phyloP scores from a whole-genome alignment of 2,797 vertebrate species.

The Rachycentron canadum region DNA sequence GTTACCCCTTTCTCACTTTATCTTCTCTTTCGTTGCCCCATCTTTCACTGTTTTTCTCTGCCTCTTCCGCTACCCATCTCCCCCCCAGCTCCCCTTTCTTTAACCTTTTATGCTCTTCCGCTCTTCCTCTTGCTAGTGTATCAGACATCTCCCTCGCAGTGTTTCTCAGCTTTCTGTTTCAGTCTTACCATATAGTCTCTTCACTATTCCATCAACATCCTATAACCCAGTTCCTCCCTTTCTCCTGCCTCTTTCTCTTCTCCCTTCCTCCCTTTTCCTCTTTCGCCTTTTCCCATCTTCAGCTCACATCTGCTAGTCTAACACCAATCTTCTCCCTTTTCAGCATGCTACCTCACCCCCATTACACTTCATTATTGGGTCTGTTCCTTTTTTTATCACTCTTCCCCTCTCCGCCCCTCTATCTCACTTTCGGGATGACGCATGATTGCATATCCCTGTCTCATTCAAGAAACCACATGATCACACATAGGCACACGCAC shows the following conservation, averaged over 20 bases:
- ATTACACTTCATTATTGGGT: slow-evolving; percentile 73
- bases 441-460: slow-evolving; percentile 71
- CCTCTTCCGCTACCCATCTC: slow-evolving; percentile 54
- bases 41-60: slow-evolving; percentile 56
- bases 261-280: slow-evolving; percentile 26
- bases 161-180: slow-evolving; percentile 40
- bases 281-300: slow-evolving; percentile 40
- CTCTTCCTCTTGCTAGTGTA: slow-evolving; percentile 31
- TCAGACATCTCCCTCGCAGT: slow-evolving; percentile 30
- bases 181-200: slow-evolving; percentile 54
- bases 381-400: slow-evolving; percentile 55
- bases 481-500: not conserved
- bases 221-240: slow-evolving; percentile 39
- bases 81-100: slow-evolving; percentile 57
- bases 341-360: slow-evolving; percentile 57
- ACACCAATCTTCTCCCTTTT: slow-evolving; percentile 66
- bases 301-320: slow-evolving; percentile 71
- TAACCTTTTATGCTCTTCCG: slow-evolving; percentile 68
- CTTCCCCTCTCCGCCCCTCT: slow-evolving; percentile 47
- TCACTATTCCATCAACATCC: slow-evolving; percentile 56
- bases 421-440: slow-evolving; percentile 64
- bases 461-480: slow-evolving; percentile 62
- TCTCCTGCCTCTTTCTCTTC: slow-evolving; percentile 25
- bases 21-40: slow-evolving; percentile 60
- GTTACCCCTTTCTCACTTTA: slow-evolving; percentile 64